These are phyloP conservation scores for Cantharis rustica DNA, from an alignment of 2,888 invertebrate species.

Conservation along the genomic window DNA sequence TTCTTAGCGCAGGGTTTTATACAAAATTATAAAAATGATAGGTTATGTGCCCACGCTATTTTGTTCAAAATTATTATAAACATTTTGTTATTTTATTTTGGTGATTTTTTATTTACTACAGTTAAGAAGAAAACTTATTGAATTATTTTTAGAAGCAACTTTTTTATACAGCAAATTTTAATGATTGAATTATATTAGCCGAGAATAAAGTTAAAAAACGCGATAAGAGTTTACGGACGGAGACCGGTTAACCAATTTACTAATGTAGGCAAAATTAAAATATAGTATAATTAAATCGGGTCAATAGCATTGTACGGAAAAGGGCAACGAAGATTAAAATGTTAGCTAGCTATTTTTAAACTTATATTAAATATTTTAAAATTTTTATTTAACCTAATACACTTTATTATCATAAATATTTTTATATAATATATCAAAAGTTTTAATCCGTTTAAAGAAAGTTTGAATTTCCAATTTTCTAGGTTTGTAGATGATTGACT, in stretches of 20 bases:
- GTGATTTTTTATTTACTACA: no score
- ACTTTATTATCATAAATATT: background rate
- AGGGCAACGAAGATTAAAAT: no score
- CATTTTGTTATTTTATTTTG: background rate
- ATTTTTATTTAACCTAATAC: background rate
- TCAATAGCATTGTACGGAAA: background rate
- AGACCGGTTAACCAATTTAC: background rate
- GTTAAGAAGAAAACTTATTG: no score
- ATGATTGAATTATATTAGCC: background rate
- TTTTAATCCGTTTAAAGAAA: background rate
- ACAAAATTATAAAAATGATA: no score
- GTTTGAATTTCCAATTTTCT: no score
- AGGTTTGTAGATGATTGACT: background rate
- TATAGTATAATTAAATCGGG: background rate
- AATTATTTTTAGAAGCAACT: no score
- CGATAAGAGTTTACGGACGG: background rate
- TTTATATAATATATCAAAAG: no score
- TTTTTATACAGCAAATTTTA: background rate
- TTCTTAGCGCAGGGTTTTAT: no score
- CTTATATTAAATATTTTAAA: background rate
- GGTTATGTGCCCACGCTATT: no score
- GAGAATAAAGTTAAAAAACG: background rate
- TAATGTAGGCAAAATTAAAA: background rate
- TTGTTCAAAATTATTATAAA: background rate
- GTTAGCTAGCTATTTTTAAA: no score